Conservation (phyloP, 2,888 invertebrate genomes). For the Pheosia tremula region DNA sequence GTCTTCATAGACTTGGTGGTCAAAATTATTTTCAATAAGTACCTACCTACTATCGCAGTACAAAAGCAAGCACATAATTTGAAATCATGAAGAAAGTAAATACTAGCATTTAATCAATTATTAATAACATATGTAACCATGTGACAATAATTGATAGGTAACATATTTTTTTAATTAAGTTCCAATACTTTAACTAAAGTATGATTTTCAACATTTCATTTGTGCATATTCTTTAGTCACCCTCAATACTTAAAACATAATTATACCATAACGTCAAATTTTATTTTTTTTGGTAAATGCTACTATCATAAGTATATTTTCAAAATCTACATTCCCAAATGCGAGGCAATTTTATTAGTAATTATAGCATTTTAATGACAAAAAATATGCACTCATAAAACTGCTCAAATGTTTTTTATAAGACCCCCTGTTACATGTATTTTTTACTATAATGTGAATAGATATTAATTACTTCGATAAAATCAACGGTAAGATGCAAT, state of each 20-base stretch:
- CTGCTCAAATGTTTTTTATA: slow-evolving; percentile 45
- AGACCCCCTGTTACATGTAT: slow-evolving; percentile 79
- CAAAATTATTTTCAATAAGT: slow-evolving; percentile 2
- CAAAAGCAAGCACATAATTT: too few species aligned
- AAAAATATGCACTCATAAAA: slow-evolving; percentile 61
- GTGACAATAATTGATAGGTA: too few species aligned
- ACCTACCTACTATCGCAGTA: not conserved
- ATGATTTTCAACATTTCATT: slow-evolving; percentile 30
- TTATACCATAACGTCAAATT: slow-evolving; percentile 70
- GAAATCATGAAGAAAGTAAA: too few species aligned
- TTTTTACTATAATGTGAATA: slow-evolving; percentile 53
- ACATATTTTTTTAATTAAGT: too few species aligned
- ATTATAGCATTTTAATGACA: slow-evolving; percentile 55
- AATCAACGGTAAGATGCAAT: slow-evolving; percentile 40
- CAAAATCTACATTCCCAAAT: slow-evolving; percentile 84
- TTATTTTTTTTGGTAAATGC: slow-evolving; percentile 73
- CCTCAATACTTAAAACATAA: slow-evolving; percentile 68
- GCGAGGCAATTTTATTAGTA: slow-evolving; percentile 83
- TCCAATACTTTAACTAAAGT: not conserved
- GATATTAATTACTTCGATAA: slow-evolving; percentile 38
- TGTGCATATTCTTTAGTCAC: slow-evolving; percentile 67
- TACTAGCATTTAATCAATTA: too few species aligned
- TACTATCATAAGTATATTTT: slow-evolving; percentile 68
- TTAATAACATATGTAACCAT: too few species aligned
- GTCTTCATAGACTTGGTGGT: slow-evolving; percentile 39